phyloP scores from a whole-genome alignment of 2,113 vertebrate species.

The Sinocyclocheilus maitianheensis region DNA sequence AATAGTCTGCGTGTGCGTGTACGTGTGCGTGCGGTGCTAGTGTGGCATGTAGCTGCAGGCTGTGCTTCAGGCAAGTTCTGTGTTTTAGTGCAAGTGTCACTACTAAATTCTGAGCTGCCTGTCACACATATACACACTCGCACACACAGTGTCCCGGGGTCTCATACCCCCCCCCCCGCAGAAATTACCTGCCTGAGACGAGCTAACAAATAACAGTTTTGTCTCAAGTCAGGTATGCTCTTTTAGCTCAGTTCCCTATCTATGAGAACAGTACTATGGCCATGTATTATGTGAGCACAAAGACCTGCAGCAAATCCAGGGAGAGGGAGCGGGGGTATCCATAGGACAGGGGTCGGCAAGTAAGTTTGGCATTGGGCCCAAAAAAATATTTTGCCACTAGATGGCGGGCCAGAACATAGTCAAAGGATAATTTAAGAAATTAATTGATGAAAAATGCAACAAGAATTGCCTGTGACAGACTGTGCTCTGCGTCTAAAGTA shows the following conservation, averaged over 20 bases:
- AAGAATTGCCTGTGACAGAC: no score
- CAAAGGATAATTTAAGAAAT: no score
- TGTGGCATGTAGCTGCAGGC: slow-evolving; percentile 46
- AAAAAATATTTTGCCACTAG: no score
- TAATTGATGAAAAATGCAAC: no score
- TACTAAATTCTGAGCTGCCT: slow-evolving; percentile 39
- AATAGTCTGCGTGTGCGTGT: neutral
- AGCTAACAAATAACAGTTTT: slow-evolving; percentile 29
- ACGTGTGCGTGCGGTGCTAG: neutral
- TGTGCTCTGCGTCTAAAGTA: no score
- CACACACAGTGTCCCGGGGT: slow-evolving; percentile 6
- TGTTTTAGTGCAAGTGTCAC: slow-evolving; percentile 46
- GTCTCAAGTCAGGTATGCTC: slow-evolving; percentile 8
- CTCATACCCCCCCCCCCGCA: neutral
- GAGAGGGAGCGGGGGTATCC: neutral
- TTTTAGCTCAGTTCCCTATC: slow-evolving; percentile 13
- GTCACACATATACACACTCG: slow-evolving; percentile 18
- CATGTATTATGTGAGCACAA: neutral
- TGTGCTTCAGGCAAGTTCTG: slow-evolving; percentile 51
- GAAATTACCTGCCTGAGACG: slow-evolving; percentile 23
- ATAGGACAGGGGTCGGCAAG: no score
- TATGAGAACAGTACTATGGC: neutral
- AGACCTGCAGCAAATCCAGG: neutral
- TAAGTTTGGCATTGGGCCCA: no score
- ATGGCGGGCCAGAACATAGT: no score